These are phyloP conservation scores for Vultur gryphus DNA, from an alignment of 2,797 vertebrate species.

Conservation along the genomic window DNA sequence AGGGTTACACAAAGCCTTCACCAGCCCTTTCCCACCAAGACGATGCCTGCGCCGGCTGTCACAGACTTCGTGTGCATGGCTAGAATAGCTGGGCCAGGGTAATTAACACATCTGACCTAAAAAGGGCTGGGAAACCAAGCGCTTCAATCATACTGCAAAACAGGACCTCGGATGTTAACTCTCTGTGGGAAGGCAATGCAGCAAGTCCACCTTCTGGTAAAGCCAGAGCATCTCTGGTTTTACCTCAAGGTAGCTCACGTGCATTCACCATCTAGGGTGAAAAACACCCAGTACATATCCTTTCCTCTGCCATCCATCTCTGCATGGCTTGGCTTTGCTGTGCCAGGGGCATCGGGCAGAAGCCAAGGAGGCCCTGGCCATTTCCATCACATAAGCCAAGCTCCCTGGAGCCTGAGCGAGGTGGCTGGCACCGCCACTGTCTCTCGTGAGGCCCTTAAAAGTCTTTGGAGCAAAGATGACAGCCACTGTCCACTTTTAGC, in stretches of 20 bases:
- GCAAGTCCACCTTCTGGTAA: neutral
- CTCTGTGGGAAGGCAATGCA: neutral
- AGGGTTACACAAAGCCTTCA: neutral
- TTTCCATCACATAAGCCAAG: neutral
- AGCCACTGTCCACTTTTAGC: accelerated
- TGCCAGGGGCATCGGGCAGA: neutral
- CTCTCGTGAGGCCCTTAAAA: neutral
- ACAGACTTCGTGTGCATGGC: accelerated
- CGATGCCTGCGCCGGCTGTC: accelerated
- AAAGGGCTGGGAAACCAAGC: neutral
- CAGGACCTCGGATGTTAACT: accelerated
- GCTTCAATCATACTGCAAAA: neutral
- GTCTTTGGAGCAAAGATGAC: neutral
- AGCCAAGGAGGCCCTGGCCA: neutral
- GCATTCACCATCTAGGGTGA: neutral
- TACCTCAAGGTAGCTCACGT: neutral
- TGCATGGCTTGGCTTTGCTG: neutral
- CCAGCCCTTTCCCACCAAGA: neutral
- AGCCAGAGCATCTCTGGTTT: neutral
- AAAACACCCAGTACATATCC: neutral
- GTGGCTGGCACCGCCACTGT: accelerated
- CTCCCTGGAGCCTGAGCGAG: neutral
- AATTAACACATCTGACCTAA: neutral
- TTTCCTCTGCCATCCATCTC: neutral
- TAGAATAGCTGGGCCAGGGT: neutral